Percentiles rank a stretch among this genome's conserved stretches.
Conservation (phyloP, 1,140 invertebrate species). For the Dendroctonus ponderosae region DNA sequence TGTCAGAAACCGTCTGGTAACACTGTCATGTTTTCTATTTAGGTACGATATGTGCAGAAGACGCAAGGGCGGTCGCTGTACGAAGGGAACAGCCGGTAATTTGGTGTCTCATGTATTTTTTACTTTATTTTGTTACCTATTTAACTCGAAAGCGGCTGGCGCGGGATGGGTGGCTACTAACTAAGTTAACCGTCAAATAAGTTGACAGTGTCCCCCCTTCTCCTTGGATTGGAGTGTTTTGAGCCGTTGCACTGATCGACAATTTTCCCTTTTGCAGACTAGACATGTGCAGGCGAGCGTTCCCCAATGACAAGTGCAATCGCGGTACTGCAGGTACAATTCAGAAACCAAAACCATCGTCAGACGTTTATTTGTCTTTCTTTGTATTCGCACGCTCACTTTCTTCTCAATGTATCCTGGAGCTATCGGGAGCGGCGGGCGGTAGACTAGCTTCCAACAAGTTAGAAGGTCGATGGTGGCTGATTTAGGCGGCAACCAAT, state of each 20-base stretch:
- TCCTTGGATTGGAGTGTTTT: no score
- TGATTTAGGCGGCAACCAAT: no score
- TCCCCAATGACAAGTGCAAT: constrained; percentile 92
- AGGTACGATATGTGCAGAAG: constrained; percentile 96
- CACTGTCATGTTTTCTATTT: constrained; percentile 43
- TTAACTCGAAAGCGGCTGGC: constrained; percentile 4
- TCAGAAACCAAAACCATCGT: neutral
- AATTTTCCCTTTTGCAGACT: constrained; percentile 73
- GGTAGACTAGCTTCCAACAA: no score
- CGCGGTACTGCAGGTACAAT: constrained; percentile 90
- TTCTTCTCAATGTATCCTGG: no score
- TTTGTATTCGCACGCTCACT: no score
- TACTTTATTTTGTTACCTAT: constrained; percentile 29
- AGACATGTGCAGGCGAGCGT: constrained; percentile 97
- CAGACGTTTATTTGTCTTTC: no score
- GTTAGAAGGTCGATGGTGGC: no score
- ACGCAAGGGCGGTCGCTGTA: constrained; percentile 90
- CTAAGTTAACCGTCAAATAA: no score
- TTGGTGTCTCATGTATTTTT: constrained; percentile 34
- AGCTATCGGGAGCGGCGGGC: no score
- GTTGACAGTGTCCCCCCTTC: no score
- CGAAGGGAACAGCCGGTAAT: constrained; percentile 93
- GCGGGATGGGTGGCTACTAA: neutral
- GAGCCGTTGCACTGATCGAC: neutral
- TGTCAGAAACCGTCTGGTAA: neutral